Percentiles rank a stretch among this genome's conserved stretches.
Evolutionary conservation across 37 sponge, comb jelly and placozoan genomes (phyloP).

Genomic region (Chondrosia reniformis): DNA sequence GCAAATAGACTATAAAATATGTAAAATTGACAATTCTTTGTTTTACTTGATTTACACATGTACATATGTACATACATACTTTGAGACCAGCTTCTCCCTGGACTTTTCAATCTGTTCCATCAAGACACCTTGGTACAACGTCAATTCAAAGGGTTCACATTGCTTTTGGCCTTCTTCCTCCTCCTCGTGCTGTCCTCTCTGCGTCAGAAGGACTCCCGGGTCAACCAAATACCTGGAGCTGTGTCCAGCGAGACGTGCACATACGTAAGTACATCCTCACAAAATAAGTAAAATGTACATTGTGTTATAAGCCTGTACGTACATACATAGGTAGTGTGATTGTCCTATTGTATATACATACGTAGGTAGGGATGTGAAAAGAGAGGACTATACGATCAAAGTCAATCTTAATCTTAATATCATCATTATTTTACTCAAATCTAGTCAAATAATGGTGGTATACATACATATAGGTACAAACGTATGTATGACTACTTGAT

Average conservation of each 20-base stretch:
- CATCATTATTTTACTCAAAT: too few species aligned
- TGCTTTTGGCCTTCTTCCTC: too few species aligned
- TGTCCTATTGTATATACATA: too few species aligned
- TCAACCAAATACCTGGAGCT: background rate
- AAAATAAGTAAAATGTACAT: too few species aligned
- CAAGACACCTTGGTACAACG: constrained; percentile 50
- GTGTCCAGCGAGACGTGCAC: background rate
- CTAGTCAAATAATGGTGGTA: too few species aligned
- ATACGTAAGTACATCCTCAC: background rate
- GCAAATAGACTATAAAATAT: background rate
- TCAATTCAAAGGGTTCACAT: constrained; percentile 69
- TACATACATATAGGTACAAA: background rate
- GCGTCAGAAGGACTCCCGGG: background rate
- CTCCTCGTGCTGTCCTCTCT: too few species aligned
- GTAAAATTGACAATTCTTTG: background rate
- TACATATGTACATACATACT: constrained; percentile 46
- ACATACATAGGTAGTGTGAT: background rate
- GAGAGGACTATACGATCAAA: too few species aligned
- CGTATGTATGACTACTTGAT: background rate
- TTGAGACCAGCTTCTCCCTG: constrained; percentile 64
- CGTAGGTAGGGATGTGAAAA: too few species aligned
- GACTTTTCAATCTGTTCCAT: constrained; percentile 71
- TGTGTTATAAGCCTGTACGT: too few species aligned
- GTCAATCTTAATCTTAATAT: too few species aligned
- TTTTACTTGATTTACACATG: background rate